Base-by-base conservation (phyloP, 2,113 vertebrate genomes). In the Rhineura floridana region DNA sequence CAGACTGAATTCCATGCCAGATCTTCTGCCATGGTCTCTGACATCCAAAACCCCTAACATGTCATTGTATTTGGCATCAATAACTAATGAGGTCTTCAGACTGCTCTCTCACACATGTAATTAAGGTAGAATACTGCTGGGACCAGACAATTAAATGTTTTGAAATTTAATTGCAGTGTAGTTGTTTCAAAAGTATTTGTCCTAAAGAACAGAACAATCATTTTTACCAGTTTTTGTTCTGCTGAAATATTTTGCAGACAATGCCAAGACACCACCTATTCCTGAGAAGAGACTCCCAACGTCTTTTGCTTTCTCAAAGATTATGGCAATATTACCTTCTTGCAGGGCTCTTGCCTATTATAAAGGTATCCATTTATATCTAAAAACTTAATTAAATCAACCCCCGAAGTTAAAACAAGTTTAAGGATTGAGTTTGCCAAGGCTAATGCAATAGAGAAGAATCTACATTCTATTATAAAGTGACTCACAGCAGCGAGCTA, bases 401-500 rank as follows among this genome's bases (percentile, higher is more conserved):
- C 59, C 88, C 88, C 89, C 69, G 91, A 91, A 92, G 84, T 87
- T 69, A 89, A 92, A 95, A 88, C 7, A 93, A 85, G 90, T 93
- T 88, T 85, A 94, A 84, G 72, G 83, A 86, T 83, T 12, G 83
- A 63, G 83, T 75, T 91, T n/a, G 89, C 81, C 92, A 94, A 90
- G 59, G 77, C 42, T 93, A 62, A 95, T n/a, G 86, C 91, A 93
- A 90, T 75, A 90, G 73, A 91, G 82, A 52, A 94, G 28, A 70
- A 93, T 87, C 90, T 76, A n/a, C 84, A 33, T 93, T 76, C 86
- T 88, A 90, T 42, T 86, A 80, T 69, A 87, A 93, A 91, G 84
- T 93, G 90, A 98, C 97, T 98, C 97, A 99, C 99, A 98, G 96
- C 99, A 99, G 91, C 98, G 98, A 84, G 98, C 98, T 93, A 99